Evolutionary conservation across 2,888 invertebrate genomes (phyloP).

Genomic region (Neuroscelio doddi): DNA sequence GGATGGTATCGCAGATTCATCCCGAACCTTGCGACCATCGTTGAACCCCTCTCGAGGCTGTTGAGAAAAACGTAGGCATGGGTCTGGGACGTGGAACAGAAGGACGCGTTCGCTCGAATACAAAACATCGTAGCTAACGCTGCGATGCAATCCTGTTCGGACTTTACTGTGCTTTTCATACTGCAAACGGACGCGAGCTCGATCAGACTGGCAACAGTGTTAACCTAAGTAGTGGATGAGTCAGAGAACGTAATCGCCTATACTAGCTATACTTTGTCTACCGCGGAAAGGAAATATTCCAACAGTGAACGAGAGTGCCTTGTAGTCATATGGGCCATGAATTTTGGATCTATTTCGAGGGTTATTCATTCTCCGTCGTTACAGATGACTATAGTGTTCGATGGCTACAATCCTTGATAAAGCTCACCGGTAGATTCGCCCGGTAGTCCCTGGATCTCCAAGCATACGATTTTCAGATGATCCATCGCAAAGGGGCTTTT

Average conservation of each 20-base stretch:
- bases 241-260: too few relatives aligned
- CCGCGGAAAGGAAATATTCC: conserved; percentile 29
- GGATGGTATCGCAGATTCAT: conserved; percentile 60
- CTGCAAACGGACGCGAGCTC: conserved; percentile 40
- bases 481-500: too few relatives aligned
- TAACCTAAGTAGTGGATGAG: conserved; percentile 45
- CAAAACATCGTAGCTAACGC: conserved; percentile 27
- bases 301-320: too few relatives aligned
- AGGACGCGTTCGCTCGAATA: conserved; percentile 41
- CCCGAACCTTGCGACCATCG: conserved; percentile 33
- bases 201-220: conserved; percentile 31
- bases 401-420: too few relatives aligned
- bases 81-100: conserved; percentile 40
- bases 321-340: too few relatives aligned
- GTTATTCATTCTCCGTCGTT: too few relatives aligned
- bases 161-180: conserved; percentile 40
- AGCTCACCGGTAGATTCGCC: too few relatives aligned
- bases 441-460: too few relatives aligned
- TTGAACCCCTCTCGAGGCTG: conserved; percentile 44
- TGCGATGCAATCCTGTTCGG: conserved; percentile 42
- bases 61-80: conserved; percentile 41
- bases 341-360: too few relatives aligned
- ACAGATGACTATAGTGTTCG: too few relatives aligned
- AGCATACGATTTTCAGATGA: too few relatives aligned
- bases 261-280: conserved; percentile 32